These are phyloP conservation scores for Corythornis vintsioides DNA, from an alignment of 2,113 vertebrate genomes.

Conservation along the genomic window DNA sequence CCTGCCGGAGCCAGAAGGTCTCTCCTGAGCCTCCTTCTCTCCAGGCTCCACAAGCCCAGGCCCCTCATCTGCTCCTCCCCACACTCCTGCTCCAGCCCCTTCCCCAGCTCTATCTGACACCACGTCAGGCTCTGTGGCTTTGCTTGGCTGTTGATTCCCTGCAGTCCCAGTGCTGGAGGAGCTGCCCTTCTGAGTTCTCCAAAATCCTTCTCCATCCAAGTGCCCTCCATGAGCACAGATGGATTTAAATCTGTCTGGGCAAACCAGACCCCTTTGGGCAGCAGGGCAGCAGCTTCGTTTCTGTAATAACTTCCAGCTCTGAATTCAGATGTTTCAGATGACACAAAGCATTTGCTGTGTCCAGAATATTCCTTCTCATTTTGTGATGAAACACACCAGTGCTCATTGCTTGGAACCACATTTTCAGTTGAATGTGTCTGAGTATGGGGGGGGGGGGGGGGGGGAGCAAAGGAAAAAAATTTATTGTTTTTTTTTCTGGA, in stretches of 20 bases:
- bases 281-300: rapidly evolving
- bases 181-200: background rate
- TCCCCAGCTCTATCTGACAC: background rate
- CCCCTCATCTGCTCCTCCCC: background rate
- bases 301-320: background rate
- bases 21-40: background rate
- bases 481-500: too few relatives aligned
- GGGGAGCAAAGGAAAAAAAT: too few relatives aligned
- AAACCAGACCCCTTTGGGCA: background rate
- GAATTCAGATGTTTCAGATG: background rate
- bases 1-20: rapidly evolving
- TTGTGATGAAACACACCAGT: background rate
- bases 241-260: background rate
- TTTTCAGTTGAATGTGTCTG: background rate
- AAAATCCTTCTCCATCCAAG: background rate
- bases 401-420: background rate
- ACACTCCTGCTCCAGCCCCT: background rate
- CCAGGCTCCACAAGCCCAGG: background rate
- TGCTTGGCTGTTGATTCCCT: background rate
- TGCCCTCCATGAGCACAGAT: background rate
- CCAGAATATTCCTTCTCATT: background rate
- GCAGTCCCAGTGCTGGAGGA: background rate
- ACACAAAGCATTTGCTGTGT: background rate
- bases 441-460: background rate
- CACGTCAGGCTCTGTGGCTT: background rate